A percentile compares a stretch with the other conserved stretches of the same genome.
These are phyloP conservation scores for Pteria penguin DNA, from an alignment of 2,888 invertebrate species.

Conservation along the genomic window DNA sequence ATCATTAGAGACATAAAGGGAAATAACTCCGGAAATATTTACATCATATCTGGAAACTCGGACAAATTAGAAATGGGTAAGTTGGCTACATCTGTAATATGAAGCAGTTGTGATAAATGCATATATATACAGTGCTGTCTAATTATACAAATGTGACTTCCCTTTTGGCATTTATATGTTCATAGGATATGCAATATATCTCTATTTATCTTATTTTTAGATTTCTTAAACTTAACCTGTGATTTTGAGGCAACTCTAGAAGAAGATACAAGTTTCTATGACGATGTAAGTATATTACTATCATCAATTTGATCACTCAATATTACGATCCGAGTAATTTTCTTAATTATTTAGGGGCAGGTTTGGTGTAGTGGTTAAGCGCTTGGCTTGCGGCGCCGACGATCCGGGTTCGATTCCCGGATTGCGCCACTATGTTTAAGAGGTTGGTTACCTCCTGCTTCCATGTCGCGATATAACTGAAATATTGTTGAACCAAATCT, in stretches of 20 bases:
- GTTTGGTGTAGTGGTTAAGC: too few species aligned
- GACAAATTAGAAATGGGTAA: not conserved
- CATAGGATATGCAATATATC: too few species aligned
- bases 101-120: not conserved
- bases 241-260: not conserved
- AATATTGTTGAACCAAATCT: too few species aligned
- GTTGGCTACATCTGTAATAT: not conserved
- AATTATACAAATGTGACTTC: not conserved
- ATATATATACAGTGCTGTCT: too few species aligned
- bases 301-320: not conserved
- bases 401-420: too few species aligned
- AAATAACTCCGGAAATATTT: not conserved
- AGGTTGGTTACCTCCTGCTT: too few species aligned
- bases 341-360: too few species aligned
- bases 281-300: not conserved
- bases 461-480: too few species aligned
- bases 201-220: not conserved
- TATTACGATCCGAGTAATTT: too few species aligned
- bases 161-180: too few species aligned
- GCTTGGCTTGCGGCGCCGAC: too few species aligned
- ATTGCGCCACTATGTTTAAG: too few species aligned
- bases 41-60: not conserved
- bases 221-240: not conserved
- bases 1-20: not conserved
- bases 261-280: not conserved